Percentiles rank a stretch among this genome's conserved stretches.
Evolutionary conservation across 1,140 invertebrate genomes (phyloP).

Genomic region (Drosophila azteca): DNA sequence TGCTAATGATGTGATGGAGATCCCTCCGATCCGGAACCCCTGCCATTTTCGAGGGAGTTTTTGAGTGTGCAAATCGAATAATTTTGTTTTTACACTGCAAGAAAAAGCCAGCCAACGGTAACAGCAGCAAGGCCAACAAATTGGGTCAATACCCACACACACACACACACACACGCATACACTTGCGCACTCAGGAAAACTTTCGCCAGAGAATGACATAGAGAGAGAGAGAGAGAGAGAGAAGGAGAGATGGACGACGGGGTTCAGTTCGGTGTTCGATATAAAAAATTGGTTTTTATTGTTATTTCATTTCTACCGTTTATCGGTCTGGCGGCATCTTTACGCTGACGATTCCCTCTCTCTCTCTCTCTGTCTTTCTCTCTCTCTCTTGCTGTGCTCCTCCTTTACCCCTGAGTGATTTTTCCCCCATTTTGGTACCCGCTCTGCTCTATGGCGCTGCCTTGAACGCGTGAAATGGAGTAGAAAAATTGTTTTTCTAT

Average conservation of each 20-base stretch:
- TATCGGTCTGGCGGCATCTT: slow-evolving; percentile 76
- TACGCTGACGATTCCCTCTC: slow-evolving; percentile 59
- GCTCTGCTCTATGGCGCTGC: slow-evolving; percentile 44
- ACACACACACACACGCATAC: slow-evolving; percentile 16
- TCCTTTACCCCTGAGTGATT: slow-evolving; percentile 17
- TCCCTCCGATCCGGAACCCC: too few relatives aligned
- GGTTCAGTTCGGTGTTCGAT: slow-evolving; percentile 53
- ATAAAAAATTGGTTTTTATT: slow-evolving; percentile 78
- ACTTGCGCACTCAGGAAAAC: slow-evolving; percentile 24
- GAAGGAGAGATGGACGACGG: background rate
- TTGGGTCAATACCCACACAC: slow-evolving; percentile 53
- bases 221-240: background rate
- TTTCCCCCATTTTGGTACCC: background rate
- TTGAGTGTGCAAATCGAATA: slow-evolving; percentile 33
- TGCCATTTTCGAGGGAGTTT: background rate
- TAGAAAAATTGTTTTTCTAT: slow-evolving; percentile 82
- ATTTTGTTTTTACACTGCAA: slow-evolving; percentile 35
- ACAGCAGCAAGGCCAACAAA: slow-evolving; percentile 49
- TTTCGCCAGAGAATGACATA: slow-evolving; percentile 41
- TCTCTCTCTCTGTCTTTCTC: background rate
- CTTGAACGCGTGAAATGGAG: slow-evolving; percentile 81
- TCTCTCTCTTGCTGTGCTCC: slow-evolving; percentile 8
- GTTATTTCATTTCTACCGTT: slow-evolving; percentile 79
- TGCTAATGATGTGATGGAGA: slow-evolving; percentile 17
- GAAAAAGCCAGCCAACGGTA: slow-evolving; percentile 48